Evolutionary conservation across 2,113 vertebrate genomes (phyloP).

Genomic region (Spizaetus ornatus): DNA sequence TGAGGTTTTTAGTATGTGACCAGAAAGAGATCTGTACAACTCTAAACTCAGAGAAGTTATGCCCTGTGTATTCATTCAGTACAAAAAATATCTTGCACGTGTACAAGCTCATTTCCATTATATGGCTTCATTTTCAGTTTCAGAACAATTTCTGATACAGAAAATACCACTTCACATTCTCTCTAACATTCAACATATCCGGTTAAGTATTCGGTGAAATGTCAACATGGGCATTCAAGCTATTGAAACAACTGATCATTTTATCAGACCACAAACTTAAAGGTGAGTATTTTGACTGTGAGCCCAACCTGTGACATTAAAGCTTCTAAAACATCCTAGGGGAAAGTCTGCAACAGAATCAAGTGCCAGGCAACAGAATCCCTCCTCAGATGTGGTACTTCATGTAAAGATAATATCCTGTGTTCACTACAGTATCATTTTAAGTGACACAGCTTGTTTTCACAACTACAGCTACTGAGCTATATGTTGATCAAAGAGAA

Average conservation of each 20-base stretch:
- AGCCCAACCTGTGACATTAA: not conserved
- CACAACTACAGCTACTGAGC: not conserved
- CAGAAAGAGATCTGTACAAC: not conserved
- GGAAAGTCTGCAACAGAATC: not conserved
- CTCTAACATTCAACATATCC: not conserved
- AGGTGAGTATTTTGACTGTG: not conserved
- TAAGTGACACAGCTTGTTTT: not conserved
- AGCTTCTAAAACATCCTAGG: not conserved
- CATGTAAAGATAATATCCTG: not conserved
- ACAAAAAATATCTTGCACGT: not conserved
- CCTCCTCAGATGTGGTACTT: not conserved
- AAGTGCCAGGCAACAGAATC: not conserved
- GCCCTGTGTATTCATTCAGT: not conserved
- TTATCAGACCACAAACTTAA: not conserved
- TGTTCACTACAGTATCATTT: not conserved
- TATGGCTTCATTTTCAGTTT: not conserved
- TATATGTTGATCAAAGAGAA: not conserved
- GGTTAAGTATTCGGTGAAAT: not conserved
- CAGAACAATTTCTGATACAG: not conserved
- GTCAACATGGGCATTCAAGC: not conserved
- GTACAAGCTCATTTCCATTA: not conserved
- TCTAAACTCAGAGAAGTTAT: not conserved
- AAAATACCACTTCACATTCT: not conserved
- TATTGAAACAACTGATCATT: not conserved
- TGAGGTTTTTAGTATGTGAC: not conserved